phyloP scores from a whole-genome alignment of 1,140 invertebrate genomes.

The Anadara kagoshimensis region DNA sequence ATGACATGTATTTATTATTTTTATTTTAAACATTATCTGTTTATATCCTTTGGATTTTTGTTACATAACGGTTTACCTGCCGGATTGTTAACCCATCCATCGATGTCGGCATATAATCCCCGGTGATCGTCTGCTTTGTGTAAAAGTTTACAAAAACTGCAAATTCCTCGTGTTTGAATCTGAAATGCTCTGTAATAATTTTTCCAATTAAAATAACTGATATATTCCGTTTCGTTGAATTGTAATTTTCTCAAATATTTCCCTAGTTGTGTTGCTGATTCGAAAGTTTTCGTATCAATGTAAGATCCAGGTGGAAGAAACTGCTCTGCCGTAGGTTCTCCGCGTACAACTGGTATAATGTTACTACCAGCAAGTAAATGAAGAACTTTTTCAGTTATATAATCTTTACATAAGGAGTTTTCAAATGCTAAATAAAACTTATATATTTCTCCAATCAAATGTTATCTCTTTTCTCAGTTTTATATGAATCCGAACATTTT shows the following conservation, averaged over 20 bases:
- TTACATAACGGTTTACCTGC: too few species aligned
- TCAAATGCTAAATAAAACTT: slow-evolving; percentile 74
- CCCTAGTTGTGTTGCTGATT: slow-evolving; percentile 74
- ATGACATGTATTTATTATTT: too few species aligned
- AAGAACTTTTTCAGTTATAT: slow-evolving; percentile 94
- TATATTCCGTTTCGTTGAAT: slow-evolving; percentile 49
- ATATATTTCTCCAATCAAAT: slow-evolving; percentile 44
- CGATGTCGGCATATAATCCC: neutral
- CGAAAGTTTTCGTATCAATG: slow-evolving; percentile 78
- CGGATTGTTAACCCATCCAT: too few species aligned
- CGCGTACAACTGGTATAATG: slow-evolving; percentile 82
- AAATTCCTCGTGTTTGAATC: neutral
- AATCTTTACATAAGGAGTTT: slow-evolving; percentile 96
- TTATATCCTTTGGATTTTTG: too few species aligned
- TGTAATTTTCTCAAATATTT: slow-evolving; percentile 75
- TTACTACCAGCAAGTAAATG: slow-evolving; percentile 41
- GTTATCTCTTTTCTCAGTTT: neutral
- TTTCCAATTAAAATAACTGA: slow-evolving; percentile 61
- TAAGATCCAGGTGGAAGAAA: slow-evolving; percentile 81
- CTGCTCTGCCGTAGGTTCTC: slow-evolving; percentile 76
- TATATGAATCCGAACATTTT: slow-evolving; percentile 49
- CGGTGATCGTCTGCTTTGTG: neutral
- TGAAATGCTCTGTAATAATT: slow-evolving; percentile 5
- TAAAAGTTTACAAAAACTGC: neutral
- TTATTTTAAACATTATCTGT: too few species aligned